These are phyloP conservation scores for Oncorhynchus tshawytscha DNA, from an alignment of 2,113 vertebrate species.

Conservation along the genomic window DNA sequence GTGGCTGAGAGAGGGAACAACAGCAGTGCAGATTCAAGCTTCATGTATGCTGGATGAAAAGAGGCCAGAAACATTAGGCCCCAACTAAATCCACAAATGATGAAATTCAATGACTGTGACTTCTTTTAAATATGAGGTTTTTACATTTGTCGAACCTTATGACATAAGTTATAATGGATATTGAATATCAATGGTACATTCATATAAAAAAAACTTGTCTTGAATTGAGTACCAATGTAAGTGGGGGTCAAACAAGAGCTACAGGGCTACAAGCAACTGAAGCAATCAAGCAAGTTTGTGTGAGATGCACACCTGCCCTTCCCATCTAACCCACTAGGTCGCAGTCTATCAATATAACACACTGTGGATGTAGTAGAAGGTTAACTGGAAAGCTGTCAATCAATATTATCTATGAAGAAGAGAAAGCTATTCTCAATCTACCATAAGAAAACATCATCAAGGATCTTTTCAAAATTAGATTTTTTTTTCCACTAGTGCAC, in stretches of 20 bases:
- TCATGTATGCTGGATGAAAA: too few relatives aligned
- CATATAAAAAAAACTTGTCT: not conserved
- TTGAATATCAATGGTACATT: too few relatives aligned
- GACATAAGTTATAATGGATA: too few relatives aligned
- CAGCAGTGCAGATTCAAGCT: too few relatives aligned
- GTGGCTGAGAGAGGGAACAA: constrained; percentile 73
- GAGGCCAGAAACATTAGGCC: too few relatives aligned
- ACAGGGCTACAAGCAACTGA: not conserved
- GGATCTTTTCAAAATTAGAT: not conserved
- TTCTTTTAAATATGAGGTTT: too few relatives aligned
- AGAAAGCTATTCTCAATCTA: not conserved
- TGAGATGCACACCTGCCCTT: not conserved
- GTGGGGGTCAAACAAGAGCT: not conserved
- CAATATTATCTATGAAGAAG: not conserved
- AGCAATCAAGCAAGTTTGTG: constrained; percentile 12
- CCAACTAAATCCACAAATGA: too few relatives aligned
- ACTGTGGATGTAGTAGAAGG: not conserved
- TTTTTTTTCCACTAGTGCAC: too few relatives aligned
- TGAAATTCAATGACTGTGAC: too few relatives aligned
- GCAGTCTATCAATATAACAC: constrained; percentile 31
- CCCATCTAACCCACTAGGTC: constrained; percentile 49
- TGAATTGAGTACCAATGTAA: not conserved
- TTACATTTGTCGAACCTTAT: too few relatives aligned
- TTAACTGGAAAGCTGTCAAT: not conserved
- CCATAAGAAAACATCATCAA: not conserved